A percentile compares a stretch with the other conserved stretches of the same genome.
phyloP scores from a whole-genome alignment of 2,888 invertebrate species.

The Xiphydria camelus region DNA sequence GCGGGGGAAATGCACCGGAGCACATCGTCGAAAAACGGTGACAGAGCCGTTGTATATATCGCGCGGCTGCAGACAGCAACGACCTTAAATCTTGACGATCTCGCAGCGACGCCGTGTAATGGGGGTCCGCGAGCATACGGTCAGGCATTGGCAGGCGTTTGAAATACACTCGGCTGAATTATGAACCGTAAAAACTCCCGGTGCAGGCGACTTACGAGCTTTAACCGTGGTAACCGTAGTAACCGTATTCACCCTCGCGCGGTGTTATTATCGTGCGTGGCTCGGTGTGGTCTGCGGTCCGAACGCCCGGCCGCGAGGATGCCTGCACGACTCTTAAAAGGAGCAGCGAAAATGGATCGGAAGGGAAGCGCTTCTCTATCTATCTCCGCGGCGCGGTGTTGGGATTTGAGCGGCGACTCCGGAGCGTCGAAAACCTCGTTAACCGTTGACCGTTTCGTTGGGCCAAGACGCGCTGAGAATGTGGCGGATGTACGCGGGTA shows the following conservation, averaged over 20 bases:
- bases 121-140: slow-evolving; percentile 10
- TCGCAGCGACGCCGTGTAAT: slow-evolving; percentile 42
- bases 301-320: slow-evolving; percentile 32
- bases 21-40: no score
- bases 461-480: no score
- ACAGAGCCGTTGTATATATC: no score
- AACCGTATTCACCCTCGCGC: slow-evolving; percentile 52
- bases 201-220: slow-evolving; percentile 38
- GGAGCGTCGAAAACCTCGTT: slow-evolving; percentile 47
- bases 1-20: no score
- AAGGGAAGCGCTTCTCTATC: slow-evolving; percentile 9
- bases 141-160: slow-evolving; percentile 53
- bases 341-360: slow-evolving; percentile 15
- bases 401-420: slow-evolving; percentile 39
- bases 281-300: slow-evolving; percentile 54
- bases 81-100: slow-evolving; percentile 41
- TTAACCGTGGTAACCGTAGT: slow-evolving; percentile 40
- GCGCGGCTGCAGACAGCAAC: no score
- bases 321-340: slow-evolving; percentile 36
- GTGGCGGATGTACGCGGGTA: no score
- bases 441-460: slow-evolving; percentile 45
- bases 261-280: slow-evolving; percentile 52
- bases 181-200: slow-evolving; percentile 55
- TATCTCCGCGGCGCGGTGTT: slow-evolving; percentile 20
- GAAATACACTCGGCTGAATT: slow-evolving; percentile 57